Evolutionary conservation across 2,113 vertebrate species (phyloP).

Genomic region (Axis porcinus): DNA sequence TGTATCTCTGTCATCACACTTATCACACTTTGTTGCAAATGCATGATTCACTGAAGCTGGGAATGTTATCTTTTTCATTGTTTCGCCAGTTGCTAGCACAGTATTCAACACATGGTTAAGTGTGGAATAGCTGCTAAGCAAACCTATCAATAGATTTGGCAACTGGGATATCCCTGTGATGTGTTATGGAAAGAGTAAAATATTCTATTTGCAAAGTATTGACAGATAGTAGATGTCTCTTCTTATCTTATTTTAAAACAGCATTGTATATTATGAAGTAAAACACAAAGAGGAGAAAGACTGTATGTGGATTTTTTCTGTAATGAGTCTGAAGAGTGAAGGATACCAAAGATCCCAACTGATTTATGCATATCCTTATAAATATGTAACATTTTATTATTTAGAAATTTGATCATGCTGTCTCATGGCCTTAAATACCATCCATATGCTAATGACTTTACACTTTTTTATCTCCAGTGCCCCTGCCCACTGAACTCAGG

Average conservation of each 20-base stretch:
- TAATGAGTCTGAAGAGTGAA: neutral
- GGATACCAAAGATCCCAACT: neutral
- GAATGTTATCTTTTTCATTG: constrained; percentile 15
- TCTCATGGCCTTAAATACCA: neutral
- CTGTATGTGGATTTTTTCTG: neutral
- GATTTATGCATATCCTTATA: neutral
- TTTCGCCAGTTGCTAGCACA: constrained; percentile 3
- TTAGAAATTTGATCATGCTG: neutral
- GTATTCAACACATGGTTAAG: constrained; percentile 3
- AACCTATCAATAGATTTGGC: constrained; percentile 32
- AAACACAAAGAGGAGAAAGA: neutral
- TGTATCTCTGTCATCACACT: neutral
- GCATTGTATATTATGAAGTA: neutral
- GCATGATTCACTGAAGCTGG: neutral
- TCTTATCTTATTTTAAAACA: neutral
- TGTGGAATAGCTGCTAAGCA: neutral
- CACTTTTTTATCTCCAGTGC: neutral
- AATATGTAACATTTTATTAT: neutral
- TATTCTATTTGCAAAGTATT: neutral
- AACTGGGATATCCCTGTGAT: neutral
- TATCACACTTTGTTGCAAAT: neutral
- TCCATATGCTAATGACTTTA: neutral
- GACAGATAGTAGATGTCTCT: constrained; percentile 8
- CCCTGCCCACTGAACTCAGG: neutral
- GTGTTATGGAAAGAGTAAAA: constrained; percentile 30